Percentiles rank a stretch among this genome's conserved stretches.
Evolutionary conservation across 2,888 invertebrate species (phyloP).

Genomic region (Tillus elongatus): DNA sequence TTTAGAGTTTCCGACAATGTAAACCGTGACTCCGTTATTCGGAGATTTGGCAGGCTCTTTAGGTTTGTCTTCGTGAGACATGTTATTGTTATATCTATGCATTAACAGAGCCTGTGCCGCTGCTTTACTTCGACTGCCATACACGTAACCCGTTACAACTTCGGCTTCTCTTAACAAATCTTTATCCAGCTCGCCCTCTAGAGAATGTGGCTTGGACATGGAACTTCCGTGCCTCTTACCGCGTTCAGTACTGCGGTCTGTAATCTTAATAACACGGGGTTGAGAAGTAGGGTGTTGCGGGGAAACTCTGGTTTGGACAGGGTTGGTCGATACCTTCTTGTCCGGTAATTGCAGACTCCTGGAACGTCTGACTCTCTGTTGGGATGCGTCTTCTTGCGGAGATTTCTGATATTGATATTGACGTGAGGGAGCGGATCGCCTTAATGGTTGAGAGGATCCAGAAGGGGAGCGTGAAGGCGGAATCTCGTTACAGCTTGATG

Average conservation of each 20-base stretch:
- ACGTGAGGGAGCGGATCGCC: constrained; percentile 22
- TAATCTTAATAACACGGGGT: constrained; percentile 16
- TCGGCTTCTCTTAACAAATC: constrained; percentile 48
- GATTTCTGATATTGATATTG: constrained; percentile 17
- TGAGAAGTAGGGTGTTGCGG: constrained; percentile 20
- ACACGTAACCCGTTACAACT: constrained; percentile 48
- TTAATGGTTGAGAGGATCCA: constrained; percentile 24
- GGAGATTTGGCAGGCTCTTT: constrained; percentile 27
- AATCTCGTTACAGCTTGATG: constrained; percentile 35
- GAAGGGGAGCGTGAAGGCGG: constrained; percentile 30
- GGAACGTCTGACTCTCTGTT: constrained; percentile 43
- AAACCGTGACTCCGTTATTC: constrained; percentile 36
- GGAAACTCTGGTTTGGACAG: constrained; percentile 14
- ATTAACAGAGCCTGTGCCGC: constrained; percentile 45
- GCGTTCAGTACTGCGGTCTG: background rate
- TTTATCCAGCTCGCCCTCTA: constrained; percentile 36
- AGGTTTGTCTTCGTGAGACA: constrained; percentile 21
- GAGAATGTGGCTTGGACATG: constrained; percentile 15
- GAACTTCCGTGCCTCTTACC: constrained; percentile 5
- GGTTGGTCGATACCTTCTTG: constrained; percentile 1
- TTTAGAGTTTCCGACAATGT: constrained; percentile 34
- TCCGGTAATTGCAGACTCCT: constrained; percentile 58
- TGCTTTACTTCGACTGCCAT: constrained; percentile 46
- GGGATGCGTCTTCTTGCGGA: constrained; percentile 25
- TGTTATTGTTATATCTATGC: constrained; percentile 33